Conservation (phyloP, 2,888 invertebrate genomes). For the Philonicus albiceps region DNA sequence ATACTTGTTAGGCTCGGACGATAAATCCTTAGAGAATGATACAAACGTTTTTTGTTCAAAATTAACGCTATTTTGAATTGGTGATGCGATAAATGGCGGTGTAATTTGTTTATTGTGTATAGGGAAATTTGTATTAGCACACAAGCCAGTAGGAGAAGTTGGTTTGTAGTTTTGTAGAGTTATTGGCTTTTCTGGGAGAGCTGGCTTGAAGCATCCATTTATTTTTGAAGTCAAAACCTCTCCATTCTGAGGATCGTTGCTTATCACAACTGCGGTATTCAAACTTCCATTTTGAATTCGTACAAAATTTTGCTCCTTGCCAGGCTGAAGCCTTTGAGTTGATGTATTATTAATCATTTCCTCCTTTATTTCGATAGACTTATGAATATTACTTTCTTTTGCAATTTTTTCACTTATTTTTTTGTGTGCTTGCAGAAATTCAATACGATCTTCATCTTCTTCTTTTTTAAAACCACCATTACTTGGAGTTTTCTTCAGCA, state of each 20-base stretch:
- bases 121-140: not conserved
- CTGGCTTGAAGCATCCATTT: not conserved
- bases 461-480: not conserved
- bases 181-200: not conserved
- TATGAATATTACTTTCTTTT: not conserved
- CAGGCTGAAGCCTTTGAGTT: not conserved
- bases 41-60: slow-evolving; percentile 58
- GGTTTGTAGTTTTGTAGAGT: slow-evolving; percentile 1
- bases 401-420: slow-evolving; percentile 35
- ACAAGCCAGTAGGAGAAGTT: not conserved
- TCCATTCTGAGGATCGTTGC: not conserved
- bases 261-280: not conserved
- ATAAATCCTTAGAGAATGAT: slow-evolving; percentile 59
- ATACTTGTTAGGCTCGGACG: slow-evolving; percentile 58
- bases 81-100: not conserved
- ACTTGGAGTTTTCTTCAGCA: not conserved
- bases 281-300: not conserved
- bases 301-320: not conserved
- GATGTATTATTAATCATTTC: not conserved
- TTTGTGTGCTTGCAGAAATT: slow-evolving; percentile 16
- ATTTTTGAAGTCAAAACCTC: not conserved
- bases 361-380: not conserved
- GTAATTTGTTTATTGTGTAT: not conserved
- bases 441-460: not conserved
- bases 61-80: slow-evolving; percentile 53